Conservation (phyloP, 1,140 invertebrate species). For the Trichonephila clavipes region DNA sequence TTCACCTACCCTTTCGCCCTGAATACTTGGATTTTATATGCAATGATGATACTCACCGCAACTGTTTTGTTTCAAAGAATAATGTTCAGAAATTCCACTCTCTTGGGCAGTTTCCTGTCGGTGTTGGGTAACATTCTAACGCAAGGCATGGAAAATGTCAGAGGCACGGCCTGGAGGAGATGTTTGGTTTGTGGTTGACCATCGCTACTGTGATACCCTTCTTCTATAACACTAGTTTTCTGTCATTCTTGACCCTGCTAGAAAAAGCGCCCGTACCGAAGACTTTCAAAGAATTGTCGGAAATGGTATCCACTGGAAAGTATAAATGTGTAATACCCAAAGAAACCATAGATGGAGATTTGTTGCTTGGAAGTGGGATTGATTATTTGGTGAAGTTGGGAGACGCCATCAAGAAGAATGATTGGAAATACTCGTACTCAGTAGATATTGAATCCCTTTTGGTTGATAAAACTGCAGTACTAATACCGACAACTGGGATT, state of each 20-base stretch:
- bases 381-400: background rate
- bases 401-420: background rate
- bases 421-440: background rate
- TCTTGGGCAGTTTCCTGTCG: background rate
- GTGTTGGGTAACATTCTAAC: background rate
- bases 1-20: conserved; percentile 31
- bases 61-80: background rate
- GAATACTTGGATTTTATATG: conserved; percentile 3
- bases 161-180: background rate
- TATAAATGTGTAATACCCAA: background rate
- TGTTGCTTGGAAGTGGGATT: background rate
- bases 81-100: background rate
- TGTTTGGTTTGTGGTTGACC: background rate
- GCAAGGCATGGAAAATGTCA: background rate
- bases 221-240: background rate
- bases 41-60: background rate
- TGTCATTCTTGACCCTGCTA: background rate
- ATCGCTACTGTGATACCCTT: background rate
- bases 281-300: background rate
- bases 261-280: background rate
- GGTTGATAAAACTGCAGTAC: background rate
- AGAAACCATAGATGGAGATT: background rate
- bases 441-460: background rate
- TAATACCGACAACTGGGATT: background rate
- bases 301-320: background rate